Evolutionary conservation across 1,140 invertebrate species (phyloP).

Genomic region (Drosophila biarmipes): DNA sequence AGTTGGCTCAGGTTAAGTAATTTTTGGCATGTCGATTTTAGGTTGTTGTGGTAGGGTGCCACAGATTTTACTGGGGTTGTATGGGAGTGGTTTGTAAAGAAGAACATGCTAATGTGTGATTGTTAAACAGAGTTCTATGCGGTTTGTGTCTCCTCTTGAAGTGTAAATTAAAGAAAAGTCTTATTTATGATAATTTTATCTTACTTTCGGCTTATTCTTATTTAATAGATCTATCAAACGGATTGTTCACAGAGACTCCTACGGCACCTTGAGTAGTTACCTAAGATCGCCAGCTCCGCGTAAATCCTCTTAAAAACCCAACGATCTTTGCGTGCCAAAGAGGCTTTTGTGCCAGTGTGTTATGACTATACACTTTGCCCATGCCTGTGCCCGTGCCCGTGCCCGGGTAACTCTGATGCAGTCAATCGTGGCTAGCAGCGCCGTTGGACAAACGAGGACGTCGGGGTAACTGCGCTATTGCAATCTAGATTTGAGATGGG

Average conservation of each 20-base stretch:
- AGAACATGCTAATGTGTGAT: too few relatives aligned
- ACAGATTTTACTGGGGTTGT: too few relatives aligned
- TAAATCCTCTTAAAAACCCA: neutral
- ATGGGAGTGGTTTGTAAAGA: too few relatives aligned
- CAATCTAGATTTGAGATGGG: conserved; percentile 83
- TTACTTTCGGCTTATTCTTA: too few relatives aligned
- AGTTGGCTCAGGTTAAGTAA: neutral
- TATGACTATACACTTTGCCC: neutral
- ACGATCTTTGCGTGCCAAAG: neutral
- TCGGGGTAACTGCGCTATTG: conserved; percentile 46
- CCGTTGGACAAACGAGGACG: conserved; percentile 7
- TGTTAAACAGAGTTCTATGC: too few relatives aligned
- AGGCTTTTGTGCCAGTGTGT: neutral
- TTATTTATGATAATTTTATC: too few relatives aligned
- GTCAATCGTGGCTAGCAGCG: conserved; percentile 4
- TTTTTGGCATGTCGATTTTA: neutral
- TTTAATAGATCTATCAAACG: too few relatives aligned
- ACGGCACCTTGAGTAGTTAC: too few relatives aligned
- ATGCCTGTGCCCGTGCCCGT: neutral
- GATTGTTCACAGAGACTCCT: too few relatives aligned
- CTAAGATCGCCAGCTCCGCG: neutral
- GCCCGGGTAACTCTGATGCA: conserved; percentile 3
- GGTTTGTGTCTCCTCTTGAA: too few relatives aligned
- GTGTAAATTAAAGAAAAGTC: too few relatives aligned
- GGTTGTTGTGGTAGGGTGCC: too few relatives aligned